phyloP scores from a whole-genome alignment of 2,888 invertebrate genomes.

The Meghimatium bilineatum region DNA sequence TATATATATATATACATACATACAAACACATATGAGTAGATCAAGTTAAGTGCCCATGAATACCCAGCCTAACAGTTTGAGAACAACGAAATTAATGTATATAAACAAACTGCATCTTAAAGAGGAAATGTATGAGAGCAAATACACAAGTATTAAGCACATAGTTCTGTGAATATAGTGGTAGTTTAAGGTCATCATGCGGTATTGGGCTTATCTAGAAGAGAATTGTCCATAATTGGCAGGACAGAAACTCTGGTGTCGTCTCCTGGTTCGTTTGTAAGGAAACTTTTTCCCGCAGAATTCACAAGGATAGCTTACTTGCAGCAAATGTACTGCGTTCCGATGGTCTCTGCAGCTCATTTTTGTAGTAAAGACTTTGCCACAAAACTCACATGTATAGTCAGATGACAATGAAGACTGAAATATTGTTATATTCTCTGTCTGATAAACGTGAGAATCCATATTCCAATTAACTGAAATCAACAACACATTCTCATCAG shows the following conservation, averaged over 20 bases:
- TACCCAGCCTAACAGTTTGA: no score
- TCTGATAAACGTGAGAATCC: conserved; percentile 2
- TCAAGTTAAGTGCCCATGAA: no score
- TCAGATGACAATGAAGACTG: conserved; percentile 6
- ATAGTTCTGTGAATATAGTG: background rate
- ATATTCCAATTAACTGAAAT: conserved; percentile 38
- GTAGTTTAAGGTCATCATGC: background rate
- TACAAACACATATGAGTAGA: no score
- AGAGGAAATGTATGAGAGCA: no score
- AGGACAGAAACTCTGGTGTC: conserved; percentile 35
- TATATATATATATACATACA: no score
- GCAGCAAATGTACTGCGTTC: conserved; percentile 44
- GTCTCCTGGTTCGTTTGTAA: conserved; percentile 40
- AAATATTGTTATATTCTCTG: background rate
- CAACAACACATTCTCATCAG: conserved; percentile 23
- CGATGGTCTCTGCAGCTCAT: conserved; percentile 46
- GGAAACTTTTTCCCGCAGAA: conserved; percentile 47
- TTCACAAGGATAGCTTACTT: conserved; percentile 44
- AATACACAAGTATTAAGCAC: background rate
- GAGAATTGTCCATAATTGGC: conserved; percentile 4
- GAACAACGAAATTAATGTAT: no score
- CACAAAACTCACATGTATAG: conserved; percentile 49
- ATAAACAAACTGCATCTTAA: no score
- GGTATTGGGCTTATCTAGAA: background rate
- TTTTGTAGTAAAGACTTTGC: conserved; percentile 47